Percentiles rank a stretch among this genome's conserved stretches.
Evolutionary conservation across 2,113 vertebrate species (phyloP).

Genomic region (crab-eating macaque (Macaca fascicularis)): DNA sequence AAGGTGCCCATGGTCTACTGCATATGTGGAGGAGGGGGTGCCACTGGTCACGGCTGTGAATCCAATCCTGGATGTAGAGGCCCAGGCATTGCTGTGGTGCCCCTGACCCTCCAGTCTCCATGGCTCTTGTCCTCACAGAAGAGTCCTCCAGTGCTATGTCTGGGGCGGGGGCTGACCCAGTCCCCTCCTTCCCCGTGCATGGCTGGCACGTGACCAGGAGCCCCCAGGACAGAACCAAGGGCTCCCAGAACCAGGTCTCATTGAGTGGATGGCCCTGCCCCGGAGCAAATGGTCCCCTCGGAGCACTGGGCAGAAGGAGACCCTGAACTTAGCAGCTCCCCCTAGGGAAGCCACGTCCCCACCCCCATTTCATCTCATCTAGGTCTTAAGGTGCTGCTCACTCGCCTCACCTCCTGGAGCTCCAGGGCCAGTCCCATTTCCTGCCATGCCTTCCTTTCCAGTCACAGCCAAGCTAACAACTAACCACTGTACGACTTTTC

Average conservation of each 20-base stretch:
- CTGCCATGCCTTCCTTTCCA: background rate
- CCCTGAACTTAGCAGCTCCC: background rate
- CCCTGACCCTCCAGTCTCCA: background rate
- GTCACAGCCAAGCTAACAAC: too few relatives aligned
- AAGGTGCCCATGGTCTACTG: rapidly evolving
- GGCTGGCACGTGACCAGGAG: background rate
- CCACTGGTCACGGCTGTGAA: background rate
- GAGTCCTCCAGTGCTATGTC: background rate
- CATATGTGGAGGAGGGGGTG: background rate
- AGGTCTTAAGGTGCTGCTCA: background rate
- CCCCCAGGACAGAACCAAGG: background rate
- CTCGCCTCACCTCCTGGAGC: background rate
- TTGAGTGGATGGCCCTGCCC: background rate
- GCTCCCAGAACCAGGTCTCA: background rate
- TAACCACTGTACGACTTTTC: background rate
- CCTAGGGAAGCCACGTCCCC: background rate
- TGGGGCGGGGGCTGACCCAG: background rate
- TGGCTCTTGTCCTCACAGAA: background rate
- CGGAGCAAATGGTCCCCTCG: background rate
- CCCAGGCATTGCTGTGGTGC: background rate
- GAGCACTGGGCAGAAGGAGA: background rate
- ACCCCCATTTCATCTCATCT: background rate
- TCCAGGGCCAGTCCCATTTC: background rate
- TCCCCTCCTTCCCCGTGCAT: background rate
- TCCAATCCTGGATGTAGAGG: background rate